phyloP scores from a whole-genome alignment of 2,113 vertebrate species.

The Perccottus glenii region DNA sequence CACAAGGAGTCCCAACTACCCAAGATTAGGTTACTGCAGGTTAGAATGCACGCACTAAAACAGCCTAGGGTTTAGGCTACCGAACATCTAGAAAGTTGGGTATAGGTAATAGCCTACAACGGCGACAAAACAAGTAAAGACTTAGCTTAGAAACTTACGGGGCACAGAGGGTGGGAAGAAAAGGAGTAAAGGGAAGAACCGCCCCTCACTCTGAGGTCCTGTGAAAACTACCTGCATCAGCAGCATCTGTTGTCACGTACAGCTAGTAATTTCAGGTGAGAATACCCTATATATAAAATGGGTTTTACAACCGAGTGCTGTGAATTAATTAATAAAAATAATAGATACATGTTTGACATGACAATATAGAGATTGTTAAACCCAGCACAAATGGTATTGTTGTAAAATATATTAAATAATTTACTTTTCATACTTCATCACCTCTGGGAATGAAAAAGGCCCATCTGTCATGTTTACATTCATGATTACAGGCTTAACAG shows the following conservation, averaged over 20 bases:
- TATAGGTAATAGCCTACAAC: not conserved
- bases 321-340: not conserved
- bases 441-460: not conserved
- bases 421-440: no score
- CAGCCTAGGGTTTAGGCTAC: not conserved
- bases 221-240: conserved; percentile 59
- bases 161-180: conserved; percentile 56
- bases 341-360: not conserved
- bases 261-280: conserved; percentile 39
- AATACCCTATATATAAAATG: conserved; percentile 2
- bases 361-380: no score
- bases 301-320: no score
- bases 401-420: no score
- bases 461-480: not conserved
- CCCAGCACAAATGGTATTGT: no score
- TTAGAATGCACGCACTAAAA: not conserved
- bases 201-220: conserved; percentile 61
- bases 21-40: conserved; percentile 9
- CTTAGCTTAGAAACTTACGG: conserved; percentile 53
- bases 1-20: conserved; percentile 19
- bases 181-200: conserved; percentile 69
- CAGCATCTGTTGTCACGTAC: conserved; percentile 49
- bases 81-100: not conserved
- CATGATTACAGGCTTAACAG: not conserved
- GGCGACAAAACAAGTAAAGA: conserved; percentile 32